Base-by-base conservation (phyloP, 2,888 invertebrate species). In the Megamerina dolium region DNA sequence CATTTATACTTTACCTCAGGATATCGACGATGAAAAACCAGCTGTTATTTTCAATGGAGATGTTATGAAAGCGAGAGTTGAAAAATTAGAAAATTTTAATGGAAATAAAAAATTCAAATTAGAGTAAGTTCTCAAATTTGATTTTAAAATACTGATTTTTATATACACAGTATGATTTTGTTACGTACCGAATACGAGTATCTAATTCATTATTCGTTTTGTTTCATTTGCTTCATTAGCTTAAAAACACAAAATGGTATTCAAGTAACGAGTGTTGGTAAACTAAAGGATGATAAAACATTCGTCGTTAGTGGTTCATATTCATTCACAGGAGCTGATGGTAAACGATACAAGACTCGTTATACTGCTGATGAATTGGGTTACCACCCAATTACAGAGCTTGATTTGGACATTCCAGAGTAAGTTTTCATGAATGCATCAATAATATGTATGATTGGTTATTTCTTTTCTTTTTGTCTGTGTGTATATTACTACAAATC, bases 301-400 rank as follows among this genome's bases (percentile, higher is more conserved):
- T 72, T 72, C 39, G 68, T 72, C 43, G 69, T 72, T 0, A 71
- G 68, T 48, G 72, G 72, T 3, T 66, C 70, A 23, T 72, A 71
- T 52, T 66, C 72, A 14, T 72, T 72, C 45, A 72, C 71, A 8
- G 72, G 72, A 17, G 66, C 61, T 47, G 71, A 72, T 60, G 71
- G 71, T 32, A 68, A 66, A 51, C 65, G 69, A 26, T 72, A 72
- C 53, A 66, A 57, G 57, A 70, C 70, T 33, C 61, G 71, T 29
- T 72, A 72, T 32, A 72, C 72, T 4, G 72, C 72, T 41, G 72
- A 72, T 54, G 72, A 72, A 50, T 61, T 67, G 30, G 72, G 72
- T 16, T 72, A 72, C 30, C 72, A 72, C 59, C 72, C 72, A 35
- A 69, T 67, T 26, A 71, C 72, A n/a, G 70, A 71, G 46, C 58